A percentile compares a stretch with the other conserved stretches of the same genome.
Conservation (phyloP, 2,113 vertebrate genomes). For the Rana temporaria region DNA sequence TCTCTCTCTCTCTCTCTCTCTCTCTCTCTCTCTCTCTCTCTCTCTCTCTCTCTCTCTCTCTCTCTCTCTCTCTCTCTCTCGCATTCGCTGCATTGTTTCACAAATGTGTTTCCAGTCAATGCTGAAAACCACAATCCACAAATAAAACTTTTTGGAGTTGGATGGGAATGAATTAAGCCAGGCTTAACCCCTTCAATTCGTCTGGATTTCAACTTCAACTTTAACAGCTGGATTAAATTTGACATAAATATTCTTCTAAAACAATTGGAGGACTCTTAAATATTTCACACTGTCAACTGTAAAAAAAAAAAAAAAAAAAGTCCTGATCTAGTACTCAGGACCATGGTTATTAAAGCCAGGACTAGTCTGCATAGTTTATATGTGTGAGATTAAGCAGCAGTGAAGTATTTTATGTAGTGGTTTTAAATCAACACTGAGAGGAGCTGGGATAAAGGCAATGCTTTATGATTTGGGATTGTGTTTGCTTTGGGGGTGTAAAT, state of each 20-base stretch:
- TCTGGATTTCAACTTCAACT: background rate
- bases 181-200: background rate
- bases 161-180: constrained; percentile 25
- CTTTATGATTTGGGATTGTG: constrained; percentile 10
- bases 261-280: background rate
- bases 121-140: constrained; percentile 35
- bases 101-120: constrained; percentile 49
- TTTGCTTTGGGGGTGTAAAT: background rate
- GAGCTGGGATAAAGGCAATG: background rate
- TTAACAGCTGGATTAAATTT: background rate
- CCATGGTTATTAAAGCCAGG: background rate
- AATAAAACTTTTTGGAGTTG: constrained; percentile 48
- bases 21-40: too few relatives aligned
- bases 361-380: background rate
- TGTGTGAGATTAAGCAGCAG: background rate
- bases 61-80: background rate
- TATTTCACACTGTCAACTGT: background rate
- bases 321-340: too few relatives aligned
- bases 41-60: background rate
- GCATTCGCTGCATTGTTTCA: constrained; percentile 10
- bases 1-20: too few relatives aligned
- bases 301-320: too few relatives aligned
- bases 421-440: constrained; percentile 3
- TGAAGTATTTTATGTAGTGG: constrained; percentile 7
- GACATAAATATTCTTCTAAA: background rate